phyloP scores from a whole-genome alignment of 1,140 invertebrate species.

The Drosophila sucinea region DNA sequence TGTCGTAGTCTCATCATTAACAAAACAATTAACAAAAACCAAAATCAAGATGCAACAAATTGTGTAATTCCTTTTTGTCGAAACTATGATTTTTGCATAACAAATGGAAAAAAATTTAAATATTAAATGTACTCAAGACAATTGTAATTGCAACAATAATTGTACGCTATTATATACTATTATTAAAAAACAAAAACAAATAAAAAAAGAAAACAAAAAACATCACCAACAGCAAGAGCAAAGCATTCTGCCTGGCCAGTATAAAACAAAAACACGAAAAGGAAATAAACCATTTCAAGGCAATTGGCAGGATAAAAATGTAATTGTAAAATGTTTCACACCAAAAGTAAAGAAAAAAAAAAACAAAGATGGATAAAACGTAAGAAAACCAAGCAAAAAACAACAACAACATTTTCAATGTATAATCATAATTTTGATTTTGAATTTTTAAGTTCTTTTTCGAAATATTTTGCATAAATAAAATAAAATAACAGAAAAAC shows the following conservation, averaged over 20 bases:
- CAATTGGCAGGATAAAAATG: slow-evolving; percentile 28
- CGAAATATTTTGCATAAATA: slow-evolving; percentile 83
- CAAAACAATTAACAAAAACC: slow-evolving; percentile 34
- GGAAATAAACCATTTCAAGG: background rate
- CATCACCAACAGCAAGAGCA: slow-evolving; percentile 27
- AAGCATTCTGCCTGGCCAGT: slow-evolving; percentile 41
- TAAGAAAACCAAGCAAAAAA: slow-evolving; percentile 60
- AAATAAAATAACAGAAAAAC: slow-evolving; percentile 82
- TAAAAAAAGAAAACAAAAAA: slow-evolving; percentile 13
- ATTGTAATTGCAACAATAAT: slow-evolving; percentile 83
- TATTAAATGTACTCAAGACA: slow-evolving; percentile 83
- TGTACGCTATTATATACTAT: slow-evolving; percentile 82
- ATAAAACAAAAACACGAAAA: slow-evolving; percentile 1
- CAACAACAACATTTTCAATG: slow-evolving; percentile 72
- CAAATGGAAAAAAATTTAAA: slow-evolving; percentile 71
- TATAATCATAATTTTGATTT: slow-evolving; percentile 79
- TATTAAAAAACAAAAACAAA: slow-evolving; percentile 49
- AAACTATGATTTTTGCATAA: slow-evolving; percentile 75
- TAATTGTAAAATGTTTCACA: slow-evolving; percentile 77
- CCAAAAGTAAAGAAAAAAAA: slow-evolving; percentile 30
- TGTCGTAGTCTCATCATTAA: slow-evolving; percentile 65
- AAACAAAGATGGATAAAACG: slow-evolving; percentile 64
- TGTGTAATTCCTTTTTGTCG: slow-evolving; percentile 74
- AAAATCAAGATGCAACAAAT: slow-evolving; percentile 45
- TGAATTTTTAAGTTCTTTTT: slow-evolving; percentile 82